Conservation (phyloP, 1,140 invertebrate species). For the Leptonema lineaticorne region DNA sequence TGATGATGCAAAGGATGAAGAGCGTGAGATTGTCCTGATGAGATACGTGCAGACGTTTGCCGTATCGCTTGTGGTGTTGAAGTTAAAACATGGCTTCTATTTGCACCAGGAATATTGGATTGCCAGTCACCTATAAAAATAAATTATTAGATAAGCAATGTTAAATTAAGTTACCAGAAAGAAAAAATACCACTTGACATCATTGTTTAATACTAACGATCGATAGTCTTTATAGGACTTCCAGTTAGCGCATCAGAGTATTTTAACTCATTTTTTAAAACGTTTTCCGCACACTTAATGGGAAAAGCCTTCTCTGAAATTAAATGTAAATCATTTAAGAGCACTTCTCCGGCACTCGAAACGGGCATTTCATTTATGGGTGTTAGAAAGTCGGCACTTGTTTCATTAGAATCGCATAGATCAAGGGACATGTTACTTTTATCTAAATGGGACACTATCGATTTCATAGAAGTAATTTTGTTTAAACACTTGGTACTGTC, state of each 20-base stretch:
- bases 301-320: slow-evolving; percentile 33
- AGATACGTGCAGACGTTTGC: slow-evolving; percentile 9
- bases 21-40: slow-evolving; percentile 34
- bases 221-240: slow-evolving; percentile 29
- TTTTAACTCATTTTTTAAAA: slow-evolving; percentile 33
- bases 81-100: slow-evolving; percentile 46
- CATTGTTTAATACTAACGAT: slow-evolving; percentile 28
- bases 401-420: slow-evolving; percentile 56
- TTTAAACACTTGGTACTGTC: slow-evolving; percentile 48
- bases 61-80: slow-evolving; percentile 47
- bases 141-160: background rate
- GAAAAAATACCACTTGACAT: background rate
- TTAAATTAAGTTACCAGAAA: background rate
- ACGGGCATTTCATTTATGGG: slow-evolving; percentile 57
- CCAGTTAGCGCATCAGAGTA: slow-evolving; percentile 27
- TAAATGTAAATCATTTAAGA: slow-evolving; percentile 32
- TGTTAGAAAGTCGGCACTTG: slow-evolving; percentile 55
- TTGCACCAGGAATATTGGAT: slow-evolving; percentile 22
- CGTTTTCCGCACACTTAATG: slow-evolving; percentile 28
- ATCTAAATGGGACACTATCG: slow-evolving; percentile 43
- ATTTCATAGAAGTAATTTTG: slow-evolving; percentile 36
- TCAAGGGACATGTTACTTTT: slow-evolving; percentile 53
- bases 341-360: slow-evolving; percentile 44
- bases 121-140: slow-evolving; percentile 34
- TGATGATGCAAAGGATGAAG: slow-evolving; percentile 43